phyloP scores from a whole-genome alignment of 2,888 invertebrate genomes.

The Aphidoletes aphidimyza region DNA sequence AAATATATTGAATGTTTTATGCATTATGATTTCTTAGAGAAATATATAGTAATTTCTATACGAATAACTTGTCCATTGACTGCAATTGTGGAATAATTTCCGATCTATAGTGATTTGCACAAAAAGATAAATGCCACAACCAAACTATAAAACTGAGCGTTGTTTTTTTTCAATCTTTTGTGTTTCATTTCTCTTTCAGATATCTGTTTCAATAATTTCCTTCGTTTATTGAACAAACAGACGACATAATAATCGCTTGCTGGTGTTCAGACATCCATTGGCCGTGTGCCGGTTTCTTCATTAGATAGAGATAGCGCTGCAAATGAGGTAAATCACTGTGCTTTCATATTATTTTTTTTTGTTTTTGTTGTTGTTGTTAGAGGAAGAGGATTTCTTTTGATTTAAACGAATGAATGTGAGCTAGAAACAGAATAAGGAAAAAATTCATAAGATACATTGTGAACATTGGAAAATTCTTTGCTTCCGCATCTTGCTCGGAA shows the following conservation, averaged over 20 bases:
- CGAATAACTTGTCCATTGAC: background rate
- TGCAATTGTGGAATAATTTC: background rate
- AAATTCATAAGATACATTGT: background rate
- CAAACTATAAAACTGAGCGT: background rate
- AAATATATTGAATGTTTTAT: too few species aligned
- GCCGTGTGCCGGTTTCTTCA: background rate
- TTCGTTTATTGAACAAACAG: conserved; percentile 7
- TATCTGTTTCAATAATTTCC: conserved; percentile 32
- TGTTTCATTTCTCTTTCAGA: background rate
- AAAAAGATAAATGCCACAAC: background rate
- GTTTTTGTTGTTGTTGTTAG: background rate
- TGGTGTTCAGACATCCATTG: background rate
- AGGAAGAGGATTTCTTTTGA: background rate
- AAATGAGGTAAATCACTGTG: conserved; percentile 16
- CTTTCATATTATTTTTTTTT: background rate
- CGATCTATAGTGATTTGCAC: background rate
- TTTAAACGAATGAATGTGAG: background rate
- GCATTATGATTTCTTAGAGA: background rate
- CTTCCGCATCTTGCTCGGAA: background rate
- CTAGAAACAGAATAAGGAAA: background rate
- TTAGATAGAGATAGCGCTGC: background rate
- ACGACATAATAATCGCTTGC: background rate
- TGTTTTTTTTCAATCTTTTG: background rate
- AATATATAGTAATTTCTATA: too few species aligned
- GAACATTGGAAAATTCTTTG: background rate